Evolutionary conservation across 2,113 vertebrate genomes (phyloP).

Genomic region (Eira barbara): DNA sequence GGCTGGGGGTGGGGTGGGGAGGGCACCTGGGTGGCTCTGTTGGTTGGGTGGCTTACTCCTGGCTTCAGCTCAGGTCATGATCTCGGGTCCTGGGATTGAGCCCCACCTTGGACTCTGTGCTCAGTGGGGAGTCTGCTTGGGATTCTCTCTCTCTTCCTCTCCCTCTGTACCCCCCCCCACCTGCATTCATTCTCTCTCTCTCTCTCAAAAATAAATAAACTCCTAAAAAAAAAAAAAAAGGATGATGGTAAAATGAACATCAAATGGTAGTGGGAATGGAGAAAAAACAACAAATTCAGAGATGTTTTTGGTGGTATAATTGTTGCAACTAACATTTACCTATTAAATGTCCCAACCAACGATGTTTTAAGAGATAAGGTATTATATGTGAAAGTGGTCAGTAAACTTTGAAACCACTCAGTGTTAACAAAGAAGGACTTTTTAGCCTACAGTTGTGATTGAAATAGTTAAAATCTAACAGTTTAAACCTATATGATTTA

Average conservation of each 20-base stretch:
- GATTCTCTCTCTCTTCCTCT: not conserved
- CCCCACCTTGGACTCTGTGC: not conserved
- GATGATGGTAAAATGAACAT: not conserved
- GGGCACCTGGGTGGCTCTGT: not conserved
- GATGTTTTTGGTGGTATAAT: not conserved
- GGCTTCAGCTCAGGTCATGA: not conserved
- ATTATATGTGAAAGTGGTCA: not conserved
- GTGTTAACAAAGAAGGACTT: not conserved
- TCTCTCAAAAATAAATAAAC: not conserved
- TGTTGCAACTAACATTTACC: not conserved
- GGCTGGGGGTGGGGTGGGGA: too few species aligned
- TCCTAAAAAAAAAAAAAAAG: not conserved
- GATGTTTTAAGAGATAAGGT: not conserved
- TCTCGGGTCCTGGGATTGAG: not conserved
- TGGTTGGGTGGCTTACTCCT: not conserved
- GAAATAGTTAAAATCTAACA: not conserved
- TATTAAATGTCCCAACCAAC: not conserved
- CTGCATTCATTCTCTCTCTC: not conserved
- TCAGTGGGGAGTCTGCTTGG: not conserved
- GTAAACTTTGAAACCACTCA: not conserved
- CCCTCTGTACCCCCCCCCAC: not conserved
- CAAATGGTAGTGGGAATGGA: not conserved
- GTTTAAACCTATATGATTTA: not conserved
- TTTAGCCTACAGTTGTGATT: not conserved
- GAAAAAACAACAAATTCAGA: not conserved